phyloP scores from a whole-genome alignment of 2,888 invertebrate species.

The Agonopterix arenella region DNA sequence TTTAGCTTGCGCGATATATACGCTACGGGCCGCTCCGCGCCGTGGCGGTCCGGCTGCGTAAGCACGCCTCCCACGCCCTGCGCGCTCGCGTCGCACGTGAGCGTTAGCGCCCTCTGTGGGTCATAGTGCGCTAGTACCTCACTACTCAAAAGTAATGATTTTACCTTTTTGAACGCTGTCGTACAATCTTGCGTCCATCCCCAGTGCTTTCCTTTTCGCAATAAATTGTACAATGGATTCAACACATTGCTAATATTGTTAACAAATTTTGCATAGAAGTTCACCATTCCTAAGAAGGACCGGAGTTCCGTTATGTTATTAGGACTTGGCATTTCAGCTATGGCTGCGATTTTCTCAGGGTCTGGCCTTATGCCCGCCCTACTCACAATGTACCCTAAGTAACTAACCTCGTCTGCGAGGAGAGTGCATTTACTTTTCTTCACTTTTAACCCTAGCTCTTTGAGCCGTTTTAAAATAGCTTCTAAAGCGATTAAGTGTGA shows the following conservation, averaged over 20 bases:
- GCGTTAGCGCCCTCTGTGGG: neutral
- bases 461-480: neutral
- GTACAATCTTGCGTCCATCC: neutral
- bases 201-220: neutral
- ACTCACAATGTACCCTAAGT: neutral
- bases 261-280: conserved; percentile 1
- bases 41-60: neutral
- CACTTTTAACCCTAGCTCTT: neutral
- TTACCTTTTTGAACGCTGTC: neutral
- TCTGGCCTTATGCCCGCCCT: neutral
- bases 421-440: neutral
- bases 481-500: neutral
- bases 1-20: conserved; percentile 6
- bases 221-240: neutral
- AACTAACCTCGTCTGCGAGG: neutral
- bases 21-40: conserved; percentile 5
- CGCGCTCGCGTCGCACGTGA: conserved; percentile 7
- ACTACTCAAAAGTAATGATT: neutral
- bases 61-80: neutral
- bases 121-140: conserved; percentile 6
- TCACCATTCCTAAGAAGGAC: conserved; percentile 1
- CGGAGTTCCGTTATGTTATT: neutral
- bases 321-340: neutral
- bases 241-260: neutral
- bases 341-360: neutral